Conservation (phyloP, 1,140 invertebrate genomes). For the Drosophila prosaltans region DNA sequence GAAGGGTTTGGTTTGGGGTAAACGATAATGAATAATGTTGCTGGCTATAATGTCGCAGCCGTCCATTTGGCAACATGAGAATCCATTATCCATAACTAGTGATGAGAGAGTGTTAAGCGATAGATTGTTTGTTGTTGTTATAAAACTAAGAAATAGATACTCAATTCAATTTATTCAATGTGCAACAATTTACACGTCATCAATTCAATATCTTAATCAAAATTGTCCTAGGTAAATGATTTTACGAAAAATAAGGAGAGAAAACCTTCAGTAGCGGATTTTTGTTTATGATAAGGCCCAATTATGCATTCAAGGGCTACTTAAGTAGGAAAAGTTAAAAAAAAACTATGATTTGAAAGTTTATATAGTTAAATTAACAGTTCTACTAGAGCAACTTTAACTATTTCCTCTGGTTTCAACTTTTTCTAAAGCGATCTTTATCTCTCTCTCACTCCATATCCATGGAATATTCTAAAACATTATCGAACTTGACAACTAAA, state of each 20-base stretch:
- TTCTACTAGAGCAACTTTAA: no score
- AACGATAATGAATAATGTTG: slow-evolving; percentile 77
- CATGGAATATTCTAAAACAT: no score
- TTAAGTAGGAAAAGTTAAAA: no score
- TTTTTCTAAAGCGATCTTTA: no score
- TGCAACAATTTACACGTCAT: background rate
- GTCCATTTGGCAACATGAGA: slow-evolving; percentile 44
- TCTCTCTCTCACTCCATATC: no score
- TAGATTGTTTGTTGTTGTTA: background rate
- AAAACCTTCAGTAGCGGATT: background rate
- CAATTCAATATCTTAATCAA: background rate
- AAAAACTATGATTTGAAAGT: no score
- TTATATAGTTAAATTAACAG: no score
- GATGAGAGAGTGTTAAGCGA: background rate
- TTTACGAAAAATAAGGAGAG: no score
- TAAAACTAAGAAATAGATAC: background rate
- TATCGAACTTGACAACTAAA: no score
- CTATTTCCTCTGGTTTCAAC: no score
- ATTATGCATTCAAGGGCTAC: no score
- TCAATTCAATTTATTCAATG: background rate
- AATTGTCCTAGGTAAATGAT: no score
- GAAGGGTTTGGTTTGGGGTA: slow-evolving; percentile 27
- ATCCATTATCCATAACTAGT: slow-evolving; percentile 10
- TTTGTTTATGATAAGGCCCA: background rate
- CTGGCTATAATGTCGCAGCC: slow-evolving; percentile 72